Percentiles rank a stretch among this genome's conserved stretches.
Conservation (phyloP, 1,140 invertebrate genomes). For the Augochlora pura region DNA sequence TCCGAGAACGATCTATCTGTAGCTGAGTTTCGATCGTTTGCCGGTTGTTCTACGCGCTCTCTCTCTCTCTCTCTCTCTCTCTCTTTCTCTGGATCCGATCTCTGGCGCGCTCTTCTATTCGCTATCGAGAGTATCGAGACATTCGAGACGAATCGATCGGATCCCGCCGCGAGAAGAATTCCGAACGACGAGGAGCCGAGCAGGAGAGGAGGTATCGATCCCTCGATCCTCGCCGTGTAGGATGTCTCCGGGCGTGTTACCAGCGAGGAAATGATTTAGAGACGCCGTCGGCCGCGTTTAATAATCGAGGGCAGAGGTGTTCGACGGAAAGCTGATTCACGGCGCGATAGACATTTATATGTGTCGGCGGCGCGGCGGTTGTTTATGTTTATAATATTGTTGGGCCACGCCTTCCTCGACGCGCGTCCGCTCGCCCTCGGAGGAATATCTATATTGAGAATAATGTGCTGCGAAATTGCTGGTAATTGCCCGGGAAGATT, state of each 20-base stretch:
- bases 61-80: not conserved
- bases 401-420: not conserved
- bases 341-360: not conserved
- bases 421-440: not conserved
- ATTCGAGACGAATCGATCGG: not conserved
- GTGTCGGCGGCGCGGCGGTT: not conserved
- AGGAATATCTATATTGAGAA: not conserved
- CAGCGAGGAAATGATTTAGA: conserved; percentile 6
- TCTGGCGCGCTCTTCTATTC: not conserved
- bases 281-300: not conserved
- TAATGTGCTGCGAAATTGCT: conserved; percentile 1
- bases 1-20: not conserved
- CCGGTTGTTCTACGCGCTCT: not conserved
- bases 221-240: not conserved
- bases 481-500: not conserved
- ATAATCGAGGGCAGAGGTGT: not conserved
- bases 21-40: not conserved
- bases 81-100: not conserved
- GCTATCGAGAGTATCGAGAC: no score
- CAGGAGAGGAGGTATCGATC: not conserved
- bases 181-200: not conserved
- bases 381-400: not conserved
- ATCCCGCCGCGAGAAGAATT: not conserved
- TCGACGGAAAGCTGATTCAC: conserved; percentile 3
- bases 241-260: conserved; percentile 4